A percentile compares a stretch with the other conserved stretches of the same genome.
phyloP scores from a whole-genome alignment of 2,113 vertebrate species.

The Bucco capensis region DNA sequence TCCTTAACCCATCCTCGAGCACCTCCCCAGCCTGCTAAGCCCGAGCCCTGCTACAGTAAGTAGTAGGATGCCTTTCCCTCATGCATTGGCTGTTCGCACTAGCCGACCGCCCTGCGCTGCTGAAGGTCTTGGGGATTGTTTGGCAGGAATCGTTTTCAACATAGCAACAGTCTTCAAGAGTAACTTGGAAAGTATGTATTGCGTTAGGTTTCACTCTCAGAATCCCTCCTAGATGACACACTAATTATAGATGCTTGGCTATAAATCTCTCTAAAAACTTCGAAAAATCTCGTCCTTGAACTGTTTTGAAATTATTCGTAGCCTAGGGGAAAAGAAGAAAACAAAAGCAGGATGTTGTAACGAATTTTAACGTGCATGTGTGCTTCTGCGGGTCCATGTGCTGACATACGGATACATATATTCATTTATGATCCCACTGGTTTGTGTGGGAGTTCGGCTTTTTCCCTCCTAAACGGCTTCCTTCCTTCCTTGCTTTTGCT shows the following conservation, averaged over 20 bases:
- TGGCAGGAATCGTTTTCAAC: not conserved
- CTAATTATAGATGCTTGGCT: not conserved
- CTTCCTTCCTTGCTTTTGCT: not conserved
- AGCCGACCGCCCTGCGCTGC: not conserved
- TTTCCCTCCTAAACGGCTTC: not conserved
- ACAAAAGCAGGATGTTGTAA: slow-evolving; percentile 42
- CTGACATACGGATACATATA: not conserved
- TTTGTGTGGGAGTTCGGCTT: not conserved
- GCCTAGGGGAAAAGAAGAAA: not conserved
- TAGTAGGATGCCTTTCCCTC: not conserved
- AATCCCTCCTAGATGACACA: not conserved
- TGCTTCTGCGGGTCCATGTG: not conserved
- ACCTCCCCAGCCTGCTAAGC: not conserved
- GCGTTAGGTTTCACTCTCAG: not conserved
- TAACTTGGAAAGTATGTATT: not conserved
- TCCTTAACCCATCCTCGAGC: not conserved
- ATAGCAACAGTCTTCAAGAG: not conserved
- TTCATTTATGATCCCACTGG: not conserved
- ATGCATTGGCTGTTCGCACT: not conserved
- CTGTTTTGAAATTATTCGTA: slow-evolving; percentile 19
- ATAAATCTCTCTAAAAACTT: slow-evolving; percentile 3
- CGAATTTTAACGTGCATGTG: not conserved
- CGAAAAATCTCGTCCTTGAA: not conserved
- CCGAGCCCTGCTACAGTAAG: not conserved
- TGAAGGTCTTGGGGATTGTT: not conserved